Conservation (phyloP, 2,888 invertebrate genomes). For the Portevinia maculata region DNA sequence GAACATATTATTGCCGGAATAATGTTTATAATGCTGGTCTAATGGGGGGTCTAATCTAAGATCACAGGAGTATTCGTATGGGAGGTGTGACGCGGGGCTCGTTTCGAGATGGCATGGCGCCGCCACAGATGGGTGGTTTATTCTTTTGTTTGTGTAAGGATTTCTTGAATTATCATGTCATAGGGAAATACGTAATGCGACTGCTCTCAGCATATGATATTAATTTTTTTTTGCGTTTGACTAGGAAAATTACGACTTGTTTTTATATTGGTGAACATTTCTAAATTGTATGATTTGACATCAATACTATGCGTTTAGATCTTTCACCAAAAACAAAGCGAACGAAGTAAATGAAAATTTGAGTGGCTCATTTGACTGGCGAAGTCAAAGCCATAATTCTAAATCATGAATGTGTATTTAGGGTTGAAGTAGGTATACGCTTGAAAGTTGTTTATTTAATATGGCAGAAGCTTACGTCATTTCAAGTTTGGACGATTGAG, state of each 20-base stretch:
- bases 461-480: too few relatives aligned
- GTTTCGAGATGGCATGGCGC: slow-evolving; percentile 31
- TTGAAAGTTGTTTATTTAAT: too few relatives aligned
- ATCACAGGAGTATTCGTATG: slow-evolving; percentile 39
- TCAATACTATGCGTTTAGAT: too few relatives aligned
- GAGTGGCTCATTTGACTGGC: slow-evolving; percentile 22
- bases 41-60: slow-evolving; percentile 68
- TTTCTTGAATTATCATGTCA: slow-evolving; percentile 29
- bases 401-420: too few relatives aligned
- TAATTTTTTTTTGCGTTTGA: slow-evolving; percentile 28
- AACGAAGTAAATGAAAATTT: too few relatives aligned
- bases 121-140: neutral
- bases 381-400: neutral
- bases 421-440: too few relatives aligned
- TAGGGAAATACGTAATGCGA: slow-evolving; percentile 45
- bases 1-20: slow-evolving; percentile 57
- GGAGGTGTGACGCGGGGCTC: neutral
- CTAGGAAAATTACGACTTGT: slow-evolving; percentile 17
- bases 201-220: slow-evolving; percentile 31
- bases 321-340: too few relatives aligned
- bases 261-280: slow-evolving; percentile 21
- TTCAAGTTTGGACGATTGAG: too few relatives aligned
- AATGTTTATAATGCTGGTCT: slow-evolving; percentile 65
- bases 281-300: too few relatives aligned
- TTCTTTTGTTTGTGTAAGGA: slow-evolving; percentile 47